Evolutionary conservation across 2,888 invertebrate genomes (phyloP).

Genomic region (Netelia fuscicornis): DNA sequence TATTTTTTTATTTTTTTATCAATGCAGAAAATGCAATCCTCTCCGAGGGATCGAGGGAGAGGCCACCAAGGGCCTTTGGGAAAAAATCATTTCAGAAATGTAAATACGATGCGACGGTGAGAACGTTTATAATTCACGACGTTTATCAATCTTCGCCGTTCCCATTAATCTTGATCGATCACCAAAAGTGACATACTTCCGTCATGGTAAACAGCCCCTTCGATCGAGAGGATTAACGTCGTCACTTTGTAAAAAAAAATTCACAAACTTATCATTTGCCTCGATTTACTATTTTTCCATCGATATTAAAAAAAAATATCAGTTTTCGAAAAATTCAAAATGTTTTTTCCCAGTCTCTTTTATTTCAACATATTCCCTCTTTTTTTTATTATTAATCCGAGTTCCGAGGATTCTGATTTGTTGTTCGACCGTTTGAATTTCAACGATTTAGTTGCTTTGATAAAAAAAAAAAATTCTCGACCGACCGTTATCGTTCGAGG

Average conservation of each 20-base stretch:
- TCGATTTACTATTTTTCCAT: no score
- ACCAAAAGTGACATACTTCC: slow-evolving; percentile 18
- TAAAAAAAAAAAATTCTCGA: neutral
- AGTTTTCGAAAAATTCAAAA: no score
- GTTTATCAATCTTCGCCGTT: slow-evolving; percentile 1
- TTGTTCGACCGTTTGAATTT: neutral
- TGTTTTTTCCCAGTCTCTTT: neutral
- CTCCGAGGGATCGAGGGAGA: neutral
- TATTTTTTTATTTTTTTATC: slow-evolving; percentile 11
- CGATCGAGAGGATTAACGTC: slow-evolving; percentile 23
- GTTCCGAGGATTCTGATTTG: neutral
- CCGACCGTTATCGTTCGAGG: neutral
- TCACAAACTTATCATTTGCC: no score
- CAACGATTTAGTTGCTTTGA: neutral
- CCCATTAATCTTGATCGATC: slow-evolving; percentile 52
- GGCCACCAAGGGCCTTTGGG: neutral
- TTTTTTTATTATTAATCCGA: no score
- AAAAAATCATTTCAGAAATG: neutral
- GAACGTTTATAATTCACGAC: slow-evolving; percentile 8
- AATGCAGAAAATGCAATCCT: slow-evolving; percentile 15
- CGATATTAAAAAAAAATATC: no score
- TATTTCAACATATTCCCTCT: neutral
- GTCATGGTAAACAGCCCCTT: neutral
- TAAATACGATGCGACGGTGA: neutral
- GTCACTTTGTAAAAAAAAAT: neutral